Evolutionary conservation across 2,888 invertebrate species (phyloP).

Genomic region (Nomada fabriciana): DNA sequence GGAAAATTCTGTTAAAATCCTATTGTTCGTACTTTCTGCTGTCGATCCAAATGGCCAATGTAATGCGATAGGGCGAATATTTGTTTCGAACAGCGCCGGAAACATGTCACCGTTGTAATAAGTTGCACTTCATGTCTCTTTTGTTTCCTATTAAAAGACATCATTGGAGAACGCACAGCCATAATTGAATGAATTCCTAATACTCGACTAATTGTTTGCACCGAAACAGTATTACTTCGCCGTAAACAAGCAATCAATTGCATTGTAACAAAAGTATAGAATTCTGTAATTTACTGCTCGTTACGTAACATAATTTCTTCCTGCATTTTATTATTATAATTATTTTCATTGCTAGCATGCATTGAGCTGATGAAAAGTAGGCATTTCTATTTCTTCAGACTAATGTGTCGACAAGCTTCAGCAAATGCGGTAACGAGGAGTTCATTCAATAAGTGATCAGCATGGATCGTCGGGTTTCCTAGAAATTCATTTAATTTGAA

Average conservation of each 20-base stretch:
- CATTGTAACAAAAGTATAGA: too few species aligned
- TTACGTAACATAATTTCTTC: too few species aligned
- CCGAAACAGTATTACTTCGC: neutral
- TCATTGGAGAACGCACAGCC: too few species aligned
- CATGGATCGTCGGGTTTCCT: neutral
- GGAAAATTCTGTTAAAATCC: neutral
- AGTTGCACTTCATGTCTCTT: conserved; percentile 25
- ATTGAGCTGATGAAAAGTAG: too few species aligned
- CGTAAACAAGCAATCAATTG: too few species aligned
- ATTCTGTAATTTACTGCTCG: too few species aligned
- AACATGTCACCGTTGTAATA: conserved; percentile 18
- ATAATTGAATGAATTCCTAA: neutral
- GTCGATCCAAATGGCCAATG: conserved; percentile 37
- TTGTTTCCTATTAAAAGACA: conserved; percentile 16
- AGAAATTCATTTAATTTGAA: conserved; percentile 43
- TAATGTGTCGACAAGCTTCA: too few species aligned
- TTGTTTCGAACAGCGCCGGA: conserved; percentile 1
- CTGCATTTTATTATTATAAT: too few species aligned
- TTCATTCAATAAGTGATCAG: conserved; percentile 26
- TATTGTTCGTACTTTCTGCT: conserved; percentile 3
- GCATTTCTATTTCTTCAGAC: too few species aligned
- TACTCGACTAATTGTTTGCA: conserved; percentile 5
- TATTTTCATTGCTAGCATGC: too few species aligned
- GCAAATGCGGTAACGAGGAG: neutral
- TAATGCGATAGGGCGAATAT: conserved; percentile 2